phyloP scores from a whole-genome alignment of 2,113 vertebrate genomes.

The Pangasianodon hypophthalmus region DNA sequence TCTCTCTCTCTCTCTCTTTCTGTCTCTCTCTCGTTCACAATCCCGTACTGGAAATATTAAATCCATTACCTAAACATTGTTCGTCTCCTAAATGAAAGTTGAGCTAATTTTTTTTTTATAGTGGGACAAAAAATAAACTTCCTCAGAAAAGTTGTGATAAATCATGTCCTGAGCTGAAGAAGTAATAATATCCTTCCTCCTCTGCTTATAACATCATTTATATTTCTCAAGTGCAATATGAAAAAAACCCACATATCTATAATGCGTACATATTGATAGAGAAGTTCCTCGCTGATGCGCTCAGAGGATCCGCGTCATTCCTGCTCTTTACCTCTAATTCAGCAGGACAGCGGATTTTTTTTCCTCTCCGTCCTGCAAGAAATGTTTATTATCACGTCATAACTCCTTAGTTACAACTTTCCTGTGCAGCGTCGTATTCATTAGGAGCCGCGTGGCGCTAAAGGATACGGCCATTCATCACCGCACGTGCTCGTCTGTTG shows the following conservation, averaged over 20 bases:
- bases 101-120: neutral
- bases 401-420: constrained; percentile 10
- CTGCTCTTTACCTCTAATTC: constrained; percentile 23
- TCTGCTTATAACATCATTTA: constrained; percentile 7
- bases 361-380: neutral
- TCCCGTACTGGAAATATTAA: neutral
- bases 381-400: constrained; percentile 36
- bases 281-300: neutral
- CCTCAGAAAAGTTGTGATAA: constrained; percentile 22
- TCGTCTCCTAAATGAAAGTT: constrained; percentile 15
- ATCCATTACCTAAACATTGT: constrained; percentile 6
- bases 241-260: neutral
- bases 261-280: constrained; percentile 25
- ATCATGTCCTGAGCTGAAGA: constrained; percentile 4
- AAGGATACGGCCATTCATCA: constrained; percentile 29
- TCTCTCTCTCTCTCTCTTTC: neutral
- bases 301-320: neutral
- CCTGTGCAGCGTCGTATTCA: constrained; percentile 14
- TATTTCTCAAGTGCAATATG: constrained; percentile 17
- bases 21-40: neutral
- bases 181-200: constrained; percentile 23
- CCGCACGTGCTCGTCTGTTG: neutral
- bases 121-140: neutral
- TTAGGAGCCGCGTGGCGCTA: neutral
- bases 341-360: neutral